These are phyloP conservation scores for Tragopan temminckii DNA, from an alignment of 2,797 vertebrate genomes.

Conservation along the genomic window DNA sequence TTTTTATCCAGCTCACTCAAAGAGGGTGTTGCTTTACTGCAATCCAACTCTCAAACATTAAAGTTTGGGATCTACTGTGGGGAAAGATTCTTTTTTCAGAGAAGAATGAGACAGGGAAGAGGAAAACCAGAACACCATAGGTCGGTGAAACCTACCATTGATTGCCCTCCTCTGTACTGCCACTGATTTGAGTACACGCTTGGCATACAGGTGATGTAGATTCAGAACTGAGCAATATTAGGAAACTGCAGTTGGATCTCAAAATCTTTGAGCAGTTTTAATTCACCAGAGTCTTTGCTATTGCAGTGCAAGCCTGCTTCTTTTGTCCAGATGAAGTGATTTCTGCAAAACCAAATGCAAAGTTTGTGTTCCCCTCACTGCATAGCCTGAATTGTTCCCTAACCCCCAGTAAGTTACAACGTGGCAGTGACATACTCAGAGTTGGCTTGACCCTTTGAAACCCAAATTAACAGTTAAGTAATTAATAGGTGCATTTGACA, in stretches of 20 bases:
- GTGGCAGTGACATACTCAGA: neutral
- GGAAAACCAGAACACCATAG: neutral
- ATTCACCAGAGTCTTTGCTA: neutral
- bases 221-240: neutral
- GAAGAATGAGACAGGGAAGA: neutral
- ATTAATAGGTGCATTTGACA: neutral
- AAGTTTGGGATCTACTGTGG: neutral
- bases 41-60: neutral
- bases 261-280: neutral
- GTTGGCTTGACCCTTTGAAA: constrained; percentile 1
- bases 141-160: neutral
- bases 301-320: neutral
- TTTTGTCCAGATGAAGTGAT: neutral
- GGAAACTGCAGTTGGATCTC: neutral
- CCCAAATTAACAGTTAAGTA: neutral
- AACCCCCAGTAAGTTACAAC: neutral
- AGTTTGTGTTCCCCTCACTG: neutral
- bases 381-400: neutral
- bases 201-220: neutral
- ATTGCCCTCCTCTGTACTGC: neutral
- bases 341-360: neutral
- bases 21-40: neutral
- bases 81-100: neutral
- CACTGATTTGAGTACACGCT: neutral
- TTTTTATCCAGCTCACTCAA: neutral